Conservation (phyloP, 2,888 invertebrate genomes). For the Pyrgus malvae region DNA sequence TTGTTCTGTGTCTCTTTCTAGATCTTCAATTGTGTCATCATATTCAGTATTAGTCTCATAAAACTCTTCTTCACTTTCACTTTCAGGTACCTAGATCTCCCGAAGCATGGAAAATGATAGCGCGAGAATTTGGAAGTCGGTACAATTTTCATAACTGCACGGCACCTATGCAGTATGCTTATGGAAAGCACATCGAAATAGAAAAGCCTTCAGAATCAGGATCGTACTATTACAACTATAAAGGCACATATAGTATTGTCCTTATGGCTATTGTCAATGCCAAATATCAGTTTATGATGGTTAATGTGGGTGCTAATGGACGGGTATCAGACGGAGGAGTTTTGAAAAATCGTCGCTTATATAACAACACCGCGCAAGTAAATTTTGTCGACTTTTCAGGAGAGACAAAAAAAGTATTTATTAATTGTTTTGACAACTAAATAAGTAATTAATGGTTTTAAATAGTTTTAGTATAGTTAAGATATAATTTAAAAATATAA, state of each 20-base stretch:
- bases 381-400: too few relatives aligned
- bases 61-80: not conserved
- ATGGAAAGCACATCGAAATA: not conserved
- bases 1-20: not conserved
- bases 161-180: too few relatives aligned
- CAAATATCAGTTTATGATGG: constrained; percentile 29
- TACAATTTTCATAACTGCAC: too few relatives aligned
- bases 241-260: constrained; percentile 26
- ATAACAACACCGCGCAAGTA: too few relatives aligned
- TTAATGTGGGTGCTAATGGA: constrained; percentile 29
- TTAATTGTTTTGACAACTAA: too few relatives aligned
- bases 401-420: too few relatives aligned
- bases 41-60: not conserved
- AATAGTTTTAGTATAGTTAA: too few relatives aligned
- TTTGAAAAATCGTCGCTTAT: too few relatives aligned
- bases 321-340: constrained; percentile 21
- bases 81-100: not conserved
- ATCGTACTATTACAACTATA: constrained; percentile 29
- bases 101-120: too few relatives aligned
- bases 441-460: too few relatives aligned
- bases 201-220: constrained; percentile 11
- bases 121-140: too few relatives aligned
- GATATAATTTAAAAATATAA: too few relatives aligned
- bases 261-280: constrained; percentile 30
- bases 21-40: not conserved